Evolutionary conservation across 2,113 vertebrate genomes (phyloP).

Genomic region (Pogona vitticeps): DNA sequence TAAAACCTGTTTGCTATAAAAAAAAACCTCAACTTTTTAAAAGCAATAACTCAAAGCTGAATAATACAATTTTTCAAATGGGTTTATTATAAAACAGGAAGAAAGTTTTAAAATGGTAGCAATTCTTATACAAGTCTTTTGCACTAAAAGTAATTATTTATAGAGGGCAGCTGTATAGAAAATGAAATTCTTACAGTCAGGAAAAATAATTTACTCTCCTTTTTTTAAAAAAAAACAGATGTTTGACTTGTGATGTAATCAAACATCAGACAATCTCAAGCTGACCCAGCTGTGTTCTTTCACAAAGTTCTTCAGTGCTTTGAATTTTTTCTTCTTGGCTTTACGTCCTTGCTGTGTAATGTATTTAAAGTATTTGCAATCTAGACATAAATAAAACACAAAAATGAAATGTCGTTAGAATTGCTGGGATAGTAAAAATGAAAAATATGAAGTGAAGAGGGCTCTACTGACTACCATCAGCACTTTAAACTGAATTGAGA

Average conservation of each 20-base stretch:
- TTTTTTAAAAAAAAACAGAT: constrained; percentile 19
- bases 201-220: constrained; percentile 4
- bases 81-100: constrained; percentile 63
- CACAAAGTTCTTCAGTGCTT: constrained; percentile 74
- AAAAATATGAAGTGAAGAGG: neutral
- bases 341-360: constrained; percentile 70
- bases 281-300: constrained; percentile 56
- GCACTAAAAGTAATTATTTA: neutral
- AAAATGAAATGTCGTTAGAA: neutral
- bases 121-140: neutral
- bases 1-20: neutral
- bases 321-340: constrained; percentile 65
- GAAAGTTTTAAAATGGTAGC: neutral
- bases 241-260: constrained; percentile 11
- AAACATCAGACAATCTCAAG: constrained; percentile 40
- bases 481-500: neutral
- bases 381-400: constrained; percentile 54
- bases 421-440: neutral
- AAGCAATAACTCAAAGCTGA: constrained; percentile 1
- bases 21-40: neutral
- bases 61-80: neutral
- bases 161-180: neutral
- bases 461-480: neutral
- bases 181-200: neutral
- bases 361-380: constrained; percentile 75